Conservation (phyloP, 2,797 vertebrate genomes). For the Sebastes cheni region DNA sequence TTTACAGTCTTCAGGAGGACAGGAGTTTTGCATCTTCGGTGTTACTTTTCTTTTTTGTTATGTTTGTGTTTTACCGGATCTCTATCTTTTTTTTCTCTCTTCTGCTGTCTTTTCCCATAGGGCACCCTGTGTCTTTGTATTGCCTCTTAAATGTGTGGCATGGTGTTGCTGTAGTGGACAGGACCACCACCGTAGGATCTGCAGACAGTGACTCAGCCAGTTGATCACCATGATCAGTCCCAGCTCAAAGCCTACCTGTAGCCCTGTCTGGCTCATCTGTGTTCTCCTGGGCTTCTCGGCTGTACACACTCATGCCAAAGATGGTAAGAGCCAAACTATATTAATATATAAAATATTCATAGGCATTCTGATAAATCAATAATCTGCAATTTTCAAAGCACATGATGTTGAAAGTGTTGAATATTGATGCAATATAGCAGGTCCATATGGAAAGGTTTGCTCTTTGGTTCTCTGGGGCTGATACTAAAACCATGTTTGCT, state of each 20-base stretch:
- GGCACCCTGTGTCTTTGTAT: not conserved
- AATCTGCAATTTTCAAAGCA: not conserved
- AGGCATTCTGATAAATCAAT: not conserved
- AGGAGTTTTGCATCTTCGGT: not conserved
- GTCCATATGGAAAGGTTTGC: not conserved
- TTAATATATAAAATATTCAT: not conserved
- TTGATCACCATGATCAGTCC: slow-evolving; percentile 50
- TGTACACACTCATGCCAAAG: slow-evolving; percentile 31
- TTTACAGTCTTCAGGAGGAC: not conserved
- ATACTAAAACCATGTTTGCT: not conserved
- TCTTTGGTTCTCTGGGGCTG: not conserved
- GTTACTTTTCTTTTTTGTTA: not conserved
- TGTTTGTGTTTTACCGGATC: not conserved
- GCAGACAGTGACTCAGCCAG: not conserved
- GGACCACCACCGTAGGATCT: slow-evolving; percentile 9
- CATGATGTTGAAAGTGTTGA: not conserved
- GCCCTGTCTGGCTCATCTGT: slow-evolving; percentile 49
- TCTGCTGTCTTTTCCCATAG: slow-evolving; percentile 37
- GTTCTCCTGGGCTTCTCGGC: slow-evolving; percentile 51
- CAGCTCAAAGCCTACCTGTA: not conserved
- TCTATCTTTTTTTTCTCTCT: not conserved
- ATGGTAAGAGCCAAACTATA: slow-evolving; percentile 56
- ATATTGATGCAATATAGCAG: not conserved
- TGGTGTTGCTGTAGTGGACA: slow-evolving; percentile 43
- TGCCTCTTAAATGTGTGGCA: slow-evolving; percentile 41